Percentiles rank a stretch among this genome's conserved stretches.
Evolutionary conservation across 2,888 invertebrate genomes (phyloP).

Genomic region (Trissonchulus sp.): DNA sequence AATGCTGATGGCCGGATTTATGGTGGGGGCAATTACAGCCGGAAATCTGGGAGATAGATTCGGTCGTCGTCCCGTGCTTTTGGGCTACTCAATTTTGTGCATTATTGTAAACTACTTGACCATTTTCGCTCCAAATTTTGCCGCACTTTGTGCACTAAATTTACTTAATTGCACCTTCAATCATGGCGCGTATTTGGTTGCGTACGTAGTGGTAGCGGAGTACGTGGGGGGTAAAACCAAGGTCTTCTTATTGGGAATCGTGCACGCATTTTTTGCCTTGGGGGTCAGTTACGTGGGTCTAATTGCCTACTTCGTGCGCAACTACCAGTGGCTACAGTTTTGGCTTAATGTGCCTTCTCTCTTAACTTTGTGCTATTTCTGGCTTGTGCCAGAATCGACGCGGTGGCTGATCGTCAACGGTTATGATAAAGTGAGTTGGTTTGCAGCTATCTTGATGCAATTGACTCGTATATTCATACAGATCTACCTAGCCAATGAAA

Average conservation of each 20-base stretch:
- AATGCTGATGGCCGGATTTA: background rate
- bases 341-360: constrained; percentile 14
- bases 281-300: constrained; percentile 27
- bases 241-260: constrained; percentile 30
- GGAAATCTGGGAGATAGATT: background rate
- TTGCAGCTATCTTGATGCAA: too few relatives aligned
- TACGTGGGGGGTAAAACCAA: constrained; percentile 27
- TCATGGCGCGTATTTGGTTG: constrained; percentile 28
- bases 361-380: constrained; percentile 22
- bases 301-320: constrained; percentile 28
- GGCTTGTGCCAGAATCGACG: constrained; percentile 33
- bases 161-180: constrained; percentile 23
- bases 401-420: constrained; percentile 31
- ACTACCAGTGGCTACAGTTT: constrained; percentile 28
- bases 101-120: background rate
- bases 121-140: constrained; percentile 21
- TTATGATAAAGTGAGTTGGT: too few relatives aligned
- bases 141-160: constrained; percentile 13
- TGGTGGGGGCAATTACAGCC: background rate
- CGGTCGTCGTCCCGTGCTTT: constrained; percentile 4
- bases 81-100: background rate
- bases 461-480: too few relatives aligned
- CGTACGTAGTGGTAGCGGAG: constrained; percentile 31
- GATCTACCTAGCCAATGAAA: too few relatives aligned
- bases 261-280: constrained; percentile 29